Evolutionary conservation across 2,888 invertebrate genomes (phyloP).

Genomic region (Furcula furcula): DNA sequence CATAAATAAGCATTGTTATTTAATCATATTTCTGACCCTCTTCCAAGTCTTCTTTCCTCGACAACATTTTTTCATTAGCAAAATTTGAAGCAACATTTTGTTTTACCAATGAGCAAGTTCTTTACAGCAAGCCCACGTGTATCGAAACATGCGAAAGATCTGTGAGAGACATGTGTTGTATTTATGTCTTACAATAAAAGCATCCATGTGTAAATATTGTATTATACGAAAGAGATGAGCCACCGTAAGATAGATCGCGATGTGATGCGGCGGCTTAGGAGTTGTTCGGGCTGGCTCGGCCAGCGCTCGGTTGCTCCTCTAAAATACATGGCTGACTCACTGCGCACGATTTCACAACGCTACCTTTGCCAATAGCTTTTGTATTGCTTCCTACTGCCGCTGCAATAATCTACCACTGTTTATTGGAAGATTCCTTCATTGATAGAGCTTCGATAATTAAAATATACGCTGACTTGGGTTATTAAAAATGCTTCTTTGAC

Average conservation of each 20-base stretch:
- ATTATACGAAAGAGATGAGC: slow-evolving; percentile 25
- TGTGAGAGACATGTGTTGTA: slow-evolving; percentile 1
- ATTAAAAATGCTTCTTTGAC: slow-evolving; percentile 11
- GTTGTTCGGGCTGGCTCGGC: slow-evolving; percentile 21
- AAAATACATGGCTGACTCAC: slow-evolving; percentile 73
- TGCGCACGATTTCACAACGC: slow-evolving; percentile 66
- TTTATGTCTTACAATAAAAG: slow-evolving; percentile 14
- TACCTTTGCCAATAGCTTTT: slow-evolving; percentile 76
- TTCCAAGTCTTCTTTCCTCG: not conserved
- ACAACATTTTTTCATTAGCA: not conserved
- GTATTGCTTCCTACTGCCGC: slow-evolving; percentile 73
- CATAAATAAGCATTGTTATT: not conserved
- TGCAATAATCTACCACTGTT: slow-evolving; percentile 29
- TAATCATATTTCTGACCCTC: not conserved
- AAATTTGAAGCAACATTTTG: not conserved
- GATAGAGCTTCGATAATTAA: slow-evolving; percentile 5
- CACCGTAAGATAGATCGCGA: slow-evolving; percentile 28
- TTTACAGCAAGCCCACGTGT: not conserved
- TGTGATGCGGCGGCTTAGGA: slow-evolving; percentile 35
- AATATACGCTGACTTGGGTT: slow-evolving; percentile 3
- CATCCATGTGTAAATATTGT: slow-evolving; percentile 11
- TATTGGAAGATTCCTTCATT: slow-evolving; percentile 27
- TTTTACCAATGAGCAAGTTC: not conserved
- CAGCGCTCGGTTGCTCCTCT: slow-evolving; percentile 41
- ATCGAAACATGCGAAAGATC: slow-evolving; percentile 1